Conservation (phyloP, 1,140 invertebrate genomes). For the Aphaenogaster ashmeadi region DNA sequence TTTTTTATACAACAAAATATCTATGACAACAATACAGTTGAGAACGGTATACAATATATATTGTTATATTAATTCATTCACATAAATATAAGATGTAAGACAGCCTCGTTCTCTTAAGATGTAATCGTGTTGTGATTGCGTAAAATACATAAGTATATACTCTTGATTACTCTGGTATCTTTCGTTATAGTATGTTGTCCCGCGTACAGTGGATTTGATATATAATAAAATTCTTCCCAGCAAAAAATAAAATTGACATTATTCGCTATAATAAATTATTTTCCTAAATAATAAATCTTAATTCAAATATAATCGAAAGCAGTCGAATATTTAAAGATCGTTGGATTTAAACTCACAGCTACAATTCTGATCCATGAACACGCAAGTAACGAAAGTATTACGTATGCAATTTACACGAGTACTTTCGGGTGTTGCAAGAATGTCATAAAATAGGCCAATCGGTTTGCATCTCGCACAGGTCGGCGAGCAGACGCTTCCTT, state of each 20-base stretch:
- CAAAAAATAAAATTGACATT: conserved; percentile 38
- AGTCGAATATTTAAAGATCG: not conserved
- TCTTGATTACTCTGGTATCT: conserved; percentile 79
- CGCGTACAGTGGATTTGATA: conserved; percentile 52
- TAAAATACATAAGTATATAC: conserved; percentile 79
- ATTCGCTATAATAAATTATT: conserved; percentile 50
- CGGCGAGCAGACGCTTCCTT: conserved; percentile 20
- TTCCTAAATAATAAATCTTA: conserved; percentile 49
- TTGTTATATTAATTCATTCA: conserved; percentile 75
- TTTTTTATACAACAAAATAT: conserved; percentile 86
- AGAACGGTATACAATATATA: conserved; percentile 83
- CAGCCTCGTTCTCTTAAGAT: conserved; percentile 78
- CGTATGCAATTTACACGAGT: conserved; percentile 60
- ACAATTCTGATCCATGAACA: conserved; percentile 45
- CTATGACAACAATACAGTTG: conserved; percentile 84
- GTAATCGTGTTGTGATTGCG: conserved; percentile 80
- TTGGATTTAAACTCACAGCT: conserved; percentile 6
- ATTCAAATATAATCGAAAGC: not conserved
- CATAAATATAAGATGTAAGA: conserved; percentile 80
- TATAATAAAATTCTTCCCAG: conserved; percentile 58
- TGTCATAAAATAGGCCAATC: conserved; percentile 75
- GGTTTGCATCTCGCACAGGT: conserved; percentile 51
- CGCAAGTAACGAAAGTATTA: conserved; percentile 66
- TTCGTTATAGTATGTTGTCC: conserved; percentile 70
- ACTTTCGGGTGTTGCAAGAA: conserved; percentile 69